Evolutionary conservation across 2,888 invertebrate genomes (phyloP).

Genomic region (Psylliodes chrysocephalus): DNA sequence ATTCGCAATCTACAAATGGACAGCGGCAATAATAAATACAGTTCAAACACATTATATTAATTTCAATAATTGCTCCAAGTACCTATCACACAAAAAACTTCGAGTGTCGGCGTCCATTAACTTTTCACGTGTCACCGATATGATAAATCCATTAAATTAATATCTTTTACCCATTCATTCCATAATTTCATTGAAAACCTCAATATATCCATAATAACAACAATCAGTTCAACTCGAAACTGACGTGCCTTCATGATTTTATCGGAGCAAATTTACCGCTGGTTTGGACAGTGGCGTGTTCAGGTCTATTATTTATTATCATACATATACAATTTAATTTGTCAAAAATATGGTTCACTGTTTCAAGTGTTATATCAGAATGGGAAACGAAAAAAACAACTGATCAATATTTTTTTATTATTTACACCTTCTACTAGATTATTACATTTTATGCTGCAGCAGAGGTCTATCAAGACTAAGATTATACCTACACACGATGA

Average conservation of each 20-base stretch:
- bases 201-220: constrained; percentile 27
- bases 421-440: too few relatives aligned
- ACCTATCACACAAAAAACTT: background rate
- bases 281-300: background rate
- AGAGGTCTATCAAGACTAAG: too few relatives aligned
- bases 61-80: constrained; percentile 9
- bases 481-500: too few relatives aligned
- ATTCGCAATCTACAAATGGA: background rate
- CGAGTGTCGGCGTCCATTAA: constrained; percentile 8
- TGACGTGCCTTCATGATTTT: constrained; percentile 19
- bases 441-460: too few relatives aligned
- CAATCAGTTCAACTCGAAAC: constrained; percentile 20
- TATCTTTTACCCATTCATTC: constrained; percentile 20
- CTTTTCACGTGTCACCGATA: constrained; percentile 15
- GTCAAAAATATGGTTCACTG: too few relatives aligned
- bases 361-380: too few relatives aligned
- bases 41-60: constrained; percentile 22
- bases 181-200: constrained; percentile 30
- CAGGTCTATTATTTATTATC: too few relatives aligned
- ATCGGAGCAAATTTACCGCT: constrained; percentile 24
- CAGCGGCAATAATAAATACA: background rate
- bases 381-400: too few relatives aligned
- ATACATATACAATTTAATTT: too few relatives aligned
- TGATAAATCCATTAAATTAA: constrained; percentile 23
- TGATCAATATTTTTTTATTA: too few relatives aligned